Evolutionary conservation across 1,140 invertebrate species (phyloP), one percentile per base, ranked within the genome.

Genomic region (Sinella curviseta): DNA sequence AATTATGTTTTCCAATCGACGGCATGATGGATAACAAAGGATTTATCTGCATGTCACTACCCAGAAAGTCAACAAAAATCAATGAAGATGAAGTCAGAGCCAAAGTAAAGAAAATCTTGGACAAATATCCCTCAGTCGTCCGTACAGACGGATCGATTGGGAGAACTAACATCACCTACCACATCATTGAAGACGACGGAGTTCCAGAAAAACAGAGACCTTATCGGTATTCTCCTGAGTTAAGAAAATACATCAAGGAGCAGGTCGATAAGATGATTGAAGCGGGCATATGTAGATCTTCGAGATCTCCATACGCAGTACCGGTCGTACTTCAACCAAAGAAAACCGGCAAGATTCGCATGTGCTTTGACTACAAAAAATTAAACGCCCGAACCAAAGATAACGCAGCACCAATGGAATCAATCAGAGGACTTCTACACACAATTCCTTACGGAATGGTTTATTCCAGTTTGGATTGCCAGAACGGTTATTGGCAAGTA

Each of bases 351-450:
- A 24, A 74, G 33, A 30, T 12, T 16, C 4, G 70, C 4, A 28
- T 74, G 30, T 34, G 30, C 17, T 8, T 31, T 24, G 34, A 74
- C 34, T 74, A 74, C 70, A 28, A 4, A 31, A 8, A 2, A 34
- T 24, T 74, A 14, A 74, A 74, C 34, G 24, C 4, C 4, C 3
- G 17, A 34, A 74, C 70, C 8, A 17, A 8, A 24, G 24, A 31
- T 2, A 74, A 74, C 33, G 70, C 70, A 31, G 70, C 70, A 20
- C 70, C 70, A 14, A 74, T 74, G 70, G 30, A 74, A 34, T 16
- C 34, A 17, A 12, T 74, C 2, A 30, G 33, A 8, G 12, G 26
- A 17, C 14, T n/a, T n/a, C n/a, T n/a, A n/a, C n/a, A n/a, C n/a
- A n/a, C n/a, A n/a, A n/a, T n/a, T n/a, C n/a, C n/a, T 8, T 8